These are phyloP conservation scores for Oreohelix idahoensis DNA, from an alignment of 1,140 invertebrate species.

Conservation along the genomic window DNA sequence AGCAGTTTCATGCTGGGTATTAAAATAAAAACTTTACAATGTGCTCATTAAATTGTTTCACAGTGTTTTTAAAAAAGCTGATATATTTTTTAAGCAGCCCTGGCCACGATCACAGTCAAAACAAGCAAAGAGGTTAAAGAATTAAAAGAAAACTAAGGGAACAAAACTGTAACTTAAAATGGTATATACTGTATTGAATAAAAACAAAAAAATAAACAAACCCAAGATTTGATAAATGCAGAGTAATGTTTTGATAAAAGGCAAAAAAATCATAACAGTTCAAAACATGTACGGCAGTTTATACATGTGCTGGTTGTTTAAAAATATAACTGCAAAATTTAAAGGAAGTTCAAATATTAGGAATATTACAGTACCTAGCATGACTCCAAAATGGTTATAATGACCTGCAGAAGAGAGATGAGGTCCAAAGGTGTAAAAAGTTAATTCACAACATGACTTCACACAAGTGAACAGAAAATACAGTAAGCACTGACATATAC, in stretches of 20 bases:
- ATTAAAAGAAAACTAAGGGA: no score
- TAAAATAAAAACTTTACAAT: no score
- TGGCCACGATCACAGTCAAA: no score
- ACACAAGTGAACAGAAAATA: constrained; percentile 17
- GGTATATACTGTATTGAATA: no score
- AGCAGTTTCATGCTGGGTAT: no score
- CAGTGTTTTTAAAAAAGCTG: no score
- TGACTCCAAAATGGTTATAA: constrained; percentile 50
- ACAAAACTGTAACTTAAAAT: no score
- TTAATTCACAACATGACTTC: constrained; percentile 32
- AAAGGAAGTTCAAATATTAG: constrained; percentile 26
- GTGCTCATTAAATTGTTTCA: no score
- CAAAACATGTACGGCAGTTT: constrained; percentile 6
- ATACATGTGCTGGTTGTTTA: background rate
- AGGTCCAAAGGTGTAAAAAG: constrained; percentile 22
- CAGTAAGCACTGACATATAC: background rate
- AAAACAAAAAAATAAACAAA: background rate
- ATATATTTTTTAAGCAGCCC: no score
- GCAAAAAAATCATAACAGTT: constrained; percentile 1
- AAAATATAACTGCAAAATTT: constrained; percentile 20
- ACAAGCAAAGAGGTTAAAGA: no score
- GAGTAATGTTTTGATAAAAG: constrained; percentile 12
- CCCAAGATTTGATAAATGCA: background rate
- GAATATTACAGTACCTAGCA: constrained; percentile 44
- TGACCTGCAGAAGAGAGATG: constrained; percentile 46